Evolutionary conservation across 2,888 invertebrate species (phyloP).

Genomic region (Achlya flavicornis): DNA sequence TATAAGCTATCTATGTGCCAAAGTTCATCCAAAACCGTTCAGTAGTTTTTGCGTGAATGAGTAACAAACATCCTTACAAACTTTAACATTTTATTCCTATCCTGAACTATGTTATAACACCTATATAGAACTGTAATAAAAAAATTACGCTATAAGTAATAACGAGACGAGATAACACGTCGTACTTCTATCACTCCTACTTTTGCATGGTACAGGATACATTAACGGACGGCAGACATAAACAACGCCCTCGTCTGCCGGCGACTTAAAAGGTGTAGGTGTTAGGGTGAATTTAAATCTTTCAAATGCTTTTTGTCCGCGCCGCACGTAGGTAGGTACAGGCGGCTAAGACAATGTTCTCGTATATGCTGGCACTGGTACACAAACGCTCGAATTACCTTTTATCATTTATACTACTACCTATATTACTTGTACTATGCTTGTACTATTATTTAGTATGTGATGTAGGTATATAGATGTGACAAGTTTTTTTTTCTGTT

Average conservation of each 20-base stretch:
- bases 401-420: background rate
- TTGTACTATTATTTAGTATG: too few species aligned
- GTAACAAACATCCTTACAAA: too few species aligned
- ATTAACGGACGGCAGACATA: constrained; percentile 62
- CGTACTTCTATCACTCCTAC: constrained; percentile 47
- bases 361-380: constrained; percentile 6
- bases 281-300: constrained; percentile 52
- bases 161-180: constrained; percentile 25
- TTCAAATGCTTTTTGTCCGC: constrained; percentile 43
- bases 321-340: constrained; percentile 37
- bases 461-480: too few species aligned
- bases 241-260: constrained; percentile 58
- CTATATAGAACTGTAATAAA: background rate
- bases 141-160: constrained; percentile 24
- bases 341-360: constrained; percentile 46
- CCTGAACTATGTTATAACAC: too few species aligned
- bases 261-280: constrained; percentile 68
- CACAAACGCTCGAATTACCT: background rate
- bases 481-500: too few species aligned
- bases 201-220: constrained; percentile 61
- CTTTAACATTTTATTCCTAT: too few species aligned
- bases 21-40: too few species aligned
- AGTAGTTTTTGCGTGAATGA: too few species aligned
- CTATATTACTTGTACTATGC: too few species aligned
- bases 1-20: too few species aligned